Conservation (phyloP, 2,888 invertebrate species). For the Dryocosmus kuriphilus region DNA sequence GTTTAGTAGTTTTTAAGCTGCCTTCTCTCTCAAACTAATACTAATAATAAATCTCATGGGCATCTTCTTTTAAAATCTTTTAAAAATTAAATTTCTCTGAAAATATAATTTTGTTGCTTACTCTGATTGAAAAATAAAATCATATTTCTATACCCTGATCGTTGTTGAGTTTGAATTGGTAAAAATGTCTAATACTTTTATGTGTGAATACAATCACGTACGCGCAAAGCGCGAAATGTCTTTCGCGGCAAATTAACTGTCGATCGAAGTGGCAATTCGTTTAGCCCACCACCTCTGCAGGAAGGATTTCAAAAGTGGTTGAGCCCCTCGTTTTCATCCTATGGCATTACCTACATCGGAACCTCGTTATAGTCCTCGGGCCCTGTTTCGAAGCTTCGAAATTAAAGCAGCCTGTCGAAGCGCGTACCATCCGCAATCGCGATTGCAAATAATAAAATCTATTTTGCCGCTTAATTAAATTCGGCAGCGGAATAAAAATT, state of each 20-base stretch:
- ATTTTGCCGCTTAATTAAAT: constrained; percentile 73
- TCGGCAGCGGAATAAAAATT: constrained; percentile 69
- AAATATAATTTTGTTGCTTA: background rate
- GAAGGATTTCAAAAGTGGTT: constrained; percentile 29
- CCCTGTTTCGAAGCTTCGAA: constrained; percentile 52
- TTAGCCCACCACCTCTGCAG: constrained; percentile 20
- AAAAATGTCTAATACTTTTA: background rate
- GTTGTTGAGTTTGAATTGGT: background rate
- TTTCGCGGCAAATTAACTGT: constrained; percentile 37
- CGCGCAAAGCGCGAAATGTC: constrained; percentile 15
- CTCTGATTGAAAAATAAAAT: background rate
- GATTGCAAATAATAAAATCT: constrained; percentile 74
- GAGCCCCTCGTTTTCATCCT: constrained; percentile 14
- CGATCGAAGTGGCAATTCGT: constrained; percentile 36
- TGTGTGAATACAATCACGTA: background rate
- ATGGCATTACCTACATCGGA: constrained; percentile 32
- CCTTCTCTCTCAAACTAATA: too few species aligned
- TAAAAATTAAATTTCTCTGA: background rate
- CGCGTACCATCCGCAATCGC: constrained; percentile 61
- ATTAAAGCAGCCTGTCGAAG: constrained; percentile 58
- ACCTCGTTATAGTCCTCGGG: constrained; percentile 39
- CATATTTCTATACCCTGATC: background rate
- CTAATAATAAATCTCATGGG: too few species aligned
- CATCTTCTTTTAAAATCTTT: too few species aligned
- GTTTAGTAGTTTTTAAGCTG: too few species aligned